Conservation (phyloP, 2,888 invertebrate species). For the Drosophila setosimentum region DNA sequence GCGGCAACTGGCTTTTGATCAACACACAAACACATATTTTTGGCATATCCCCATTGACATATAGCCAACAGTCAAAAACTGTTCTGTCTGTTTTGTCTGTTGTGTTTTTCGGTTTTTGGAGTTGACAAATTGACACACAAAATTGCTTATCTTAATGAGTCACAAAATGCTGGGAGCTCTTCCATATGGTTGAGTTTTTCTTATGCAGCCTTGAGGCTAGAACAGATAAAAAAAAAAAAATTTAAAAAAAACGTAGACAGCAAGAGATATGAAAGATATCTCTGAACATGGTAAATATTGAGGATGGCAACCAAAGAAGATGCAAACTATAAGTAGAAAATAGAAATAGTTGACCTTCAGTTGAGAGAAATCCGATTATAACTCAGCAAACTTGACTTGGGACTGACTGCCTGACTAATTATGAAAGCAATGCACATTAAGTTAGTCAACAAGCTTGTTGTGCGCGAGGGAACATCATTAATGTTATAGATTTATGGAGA, state of each 20-base stretch:
- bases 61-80: constrained; percentile 30
- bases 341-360: constrained; percentile 27
- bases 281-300: constrained; percentile 10
- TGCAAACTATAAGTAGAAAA: constrained; percentile 3
- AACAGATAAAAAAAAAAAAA: constrained; percentile 32
- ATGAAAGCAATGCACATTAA: constrained; percentile 38
- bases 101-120: constrained; percentile 23
- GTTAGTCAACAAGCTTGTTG: constrained; percentile 6
- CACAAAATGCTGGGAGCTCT: constrained; percentile 47
- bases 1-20: constrained; percentile 55
- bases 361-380: constrained; percentile 21
- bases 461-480: constrained; percentile 25
- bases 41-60: constrained; percentile 31
- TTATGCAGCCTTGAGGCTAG: constrained; percentile 31
- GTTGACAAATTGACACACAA: constrained; percentile 73
- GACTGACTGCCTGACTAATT: constrained; percentile 5
- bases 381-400: constrained; percentile 1
- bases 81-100: constrained; percentile 5
- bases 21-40: constrained; percentile 23
- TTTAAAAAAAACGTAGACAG: constrained; percentile 8
- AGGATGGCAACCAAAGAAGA: constrained; percentile 6
- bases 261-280: constrained; percentile 32
- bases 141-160: constrained; percentile 75
- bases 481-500: constrained; percentile 47
- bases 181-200: constrained; percentile 36